These are phyloP conservation scores for Amphimedon queenslandica DNA, from an alignment of 37 sponge, comb jelly and placozoan genomes.

Conservation along the genomic window DNA sequence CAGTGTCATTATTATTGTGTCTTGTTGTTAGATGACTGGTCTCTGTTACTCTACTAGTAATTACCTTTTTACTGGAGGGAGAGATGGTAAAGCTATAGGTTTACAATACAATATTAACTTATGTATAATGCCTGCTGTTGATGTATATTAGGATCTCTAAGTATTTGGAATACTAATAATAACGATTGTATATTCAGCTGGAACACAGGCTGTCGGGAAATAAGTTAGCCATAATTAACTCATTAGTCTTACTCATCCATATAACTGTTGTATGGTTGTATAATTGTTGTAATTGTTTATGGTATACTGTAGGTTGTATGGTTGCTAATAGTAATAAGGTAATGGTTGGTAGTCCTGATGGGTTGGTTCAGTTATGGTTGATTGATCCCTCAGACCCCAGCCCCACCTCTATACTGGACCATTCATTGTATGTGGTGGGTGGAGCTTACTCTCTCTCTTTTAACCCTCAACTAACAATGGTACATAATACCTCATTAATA, in stretches of 20 bases:
- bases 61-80: constrained; percentile 57
- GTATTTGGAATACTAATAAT: constrained; percentile 61
- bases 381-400: constrained; percentile 22
- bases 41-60: constrained; percentile 35
- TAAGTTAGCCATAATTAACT: too few relatives aligned
- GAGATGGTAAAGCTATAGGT: constrained; percentile 54
- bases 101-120: background rate
- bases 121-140: background rate
- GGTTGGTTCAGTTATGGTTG: constrained; percentile 59
- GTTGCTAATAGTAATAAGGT: constrained; percentile 9
- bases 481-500: background rate
- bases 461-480: constrained; percentile 62
- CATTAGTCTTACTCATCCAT: constrained; percentile 5
- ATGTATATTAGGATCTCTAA: constrained; percentile 53
- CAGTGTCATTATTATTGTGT: background rate
- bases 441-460: constrained; percentile 52
- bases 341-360: constrained; percentile 40
- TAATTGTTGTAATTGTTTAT: too few relatives aligned
- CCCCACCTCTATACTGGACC: constrained; percentile 36
- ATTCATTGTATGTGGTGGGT: constrained; percentile 51
- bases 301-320: constrained; percentile 25
- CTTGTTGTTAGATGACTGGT: constrained; percentile 49
- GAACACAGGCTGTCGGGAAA: constrained; percentile 58
- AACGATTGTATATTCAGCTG: constrained; percentile 72
- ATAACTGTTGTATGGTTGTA: too few relatives aligned